phyloP scores from a whole-genome alignment of 2,797 vertebrate genomes.

The Remorina albescens region DNA sequence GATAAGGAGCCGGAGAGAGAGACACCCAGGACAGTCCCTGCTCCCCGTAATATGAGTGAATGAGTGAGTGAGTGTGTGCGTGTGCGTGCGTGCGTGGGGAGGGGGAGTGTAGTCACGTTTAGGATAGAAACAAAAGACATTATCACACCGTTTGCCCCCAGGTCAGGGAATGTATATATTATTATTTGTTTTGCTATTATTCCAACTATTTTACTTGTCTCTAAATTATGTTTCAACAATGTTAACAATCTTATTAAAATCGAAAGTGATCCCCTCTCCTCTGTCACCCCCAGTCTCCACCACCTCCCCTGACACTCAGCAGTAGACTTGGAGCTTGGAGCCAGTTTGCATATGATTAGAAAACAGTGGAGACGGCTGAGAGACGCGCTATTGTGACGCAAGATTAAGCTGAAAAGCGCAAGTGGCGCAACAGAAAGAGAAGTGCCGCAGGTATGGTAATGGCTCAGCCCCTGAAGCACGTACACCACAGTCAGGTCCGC shows the following conservation, averaged over 20 bases:
- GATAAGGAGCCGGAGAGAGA: slow-evolving; percentile 56
- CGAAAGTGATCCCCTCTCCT: slow-evolving; percentile 56
- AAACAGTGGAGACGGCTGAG: slow-evolving; percentile 63
- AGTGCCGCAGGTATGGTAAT: slow-evolving; percentile 76
- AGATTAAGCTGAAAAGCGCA: slow-evolving; percentile 75
- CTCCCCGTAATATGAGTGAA: too few relatives aligned
- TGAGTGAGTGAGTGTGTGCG: too few relatives aligned
- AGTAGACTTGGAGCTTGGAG: slow-evolving; percentile 45
- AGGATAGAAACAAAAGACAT: neutral
- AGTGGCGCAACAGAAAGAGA: slow-evolving; percentile 64
- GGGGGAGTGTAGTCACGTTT: neutral
- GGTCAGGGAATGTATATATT: neutral
- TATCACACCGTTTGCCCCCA: neutral
- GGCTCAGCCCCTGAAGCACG: slow-evolving; percentile 30
- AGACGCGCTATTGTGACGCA: slow-evolving; percentile 67
- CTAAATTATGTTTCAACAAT: neutral
- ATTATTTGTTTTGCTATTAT: too few relatives aligned
- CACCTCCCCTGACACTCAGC: slow-evolving; percentile 38
- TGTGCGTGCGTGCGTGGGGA: too few relatives aligned
- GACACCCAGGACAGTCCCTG: neutral
- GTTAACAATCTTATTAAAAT: slow-evolving; percentile 24
- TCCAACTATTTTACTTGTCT: neutral
- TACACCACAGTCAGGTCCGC: slow-evolving; percentile 20
- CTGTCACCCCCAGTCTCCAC: slow-evolving; percentile 32
- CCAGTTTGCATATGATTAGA: slow-evolving; percentile 80